phyloP scores from a whole-genome alignment of 2,797 vertebrate species.

The Naso thynnoides region DNA sequence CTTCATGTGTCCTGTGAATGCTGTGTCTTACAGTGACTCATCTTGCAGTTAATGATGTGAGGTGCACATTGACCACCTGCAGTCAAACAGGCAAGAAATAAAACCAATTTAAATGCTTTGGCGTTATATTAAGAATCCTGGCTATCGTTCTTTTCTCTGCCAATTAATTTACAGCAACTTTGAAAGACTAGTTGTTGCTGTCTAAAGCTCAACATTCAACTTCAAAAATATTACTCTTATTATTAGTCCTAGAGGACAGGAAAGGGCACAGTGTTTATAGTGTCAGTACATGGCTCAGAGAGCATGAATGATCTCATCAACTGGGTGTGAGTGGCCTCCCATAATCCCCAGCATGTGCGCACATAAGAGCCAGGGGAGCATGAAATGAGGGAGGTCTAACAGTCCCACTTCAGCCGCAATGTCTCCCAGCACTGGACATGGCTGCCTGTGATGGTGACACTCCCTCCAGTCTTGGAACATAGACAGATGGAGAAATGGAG shows the following conservation, averaged over 20 bases:
- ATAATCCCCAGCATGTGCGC: slow-evolving; percentile 58
- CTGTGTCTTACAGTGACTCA: slow-evolving; percentile 31
- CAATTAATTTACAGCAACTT: slow-evolving; percentile 54
- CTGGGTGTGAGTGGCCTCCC: slow-evolving; percentile 58
- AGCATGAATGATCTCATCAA: slow-evolving; percentile 68
- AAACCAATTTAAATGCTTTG: slow-evolving; percentile 2
- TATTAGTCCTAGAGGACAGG: slow-evolving; percentile 44
- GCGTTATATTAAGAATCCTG: slow-evolving; percentile 11
- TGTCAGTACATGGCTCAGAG: slow-evolving; percentile 55
- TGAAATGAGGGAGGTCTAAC: slow-evolving; percentile 61
- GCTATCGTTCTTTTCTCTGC: slow-evolving; percentile 9
- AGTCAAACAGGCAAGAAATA: not conserved
- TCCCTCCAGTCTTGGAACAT: slow-evolving; percentile 39
- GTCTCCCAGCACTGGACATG: slow-evolving; percentile 44
- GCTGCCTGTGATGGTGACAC: slow-evolving; percentile 33
- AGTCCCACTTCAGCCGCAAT: slow-evolving; percentile 35
- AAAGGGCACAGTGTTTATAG: slow-evolving; percentile 56
- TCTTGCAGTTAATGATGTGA: slow-evolving; percentile 41
- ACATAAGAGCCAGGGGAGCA: slow-evolving; percentile 59
- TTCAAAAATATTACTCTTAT: slow-evolving; percentile 46
- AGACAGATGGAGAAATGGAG: slow-evolving; percentile 53
- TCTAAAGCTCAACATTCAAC: slow-evolving; percentile 30
- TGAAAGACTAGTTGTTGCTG: slow-evolving; percentile 50
- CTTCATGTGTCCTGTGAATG: slow-evolving; percentile 1
- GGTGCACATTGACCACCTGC: slow-evolving; percentile 20